These are phyloP conservation scores for Zygothrica quintamaculata DNA, from an alignment of 2,888 invertebrate genomes.

Conservation along the genomic window DNA sequence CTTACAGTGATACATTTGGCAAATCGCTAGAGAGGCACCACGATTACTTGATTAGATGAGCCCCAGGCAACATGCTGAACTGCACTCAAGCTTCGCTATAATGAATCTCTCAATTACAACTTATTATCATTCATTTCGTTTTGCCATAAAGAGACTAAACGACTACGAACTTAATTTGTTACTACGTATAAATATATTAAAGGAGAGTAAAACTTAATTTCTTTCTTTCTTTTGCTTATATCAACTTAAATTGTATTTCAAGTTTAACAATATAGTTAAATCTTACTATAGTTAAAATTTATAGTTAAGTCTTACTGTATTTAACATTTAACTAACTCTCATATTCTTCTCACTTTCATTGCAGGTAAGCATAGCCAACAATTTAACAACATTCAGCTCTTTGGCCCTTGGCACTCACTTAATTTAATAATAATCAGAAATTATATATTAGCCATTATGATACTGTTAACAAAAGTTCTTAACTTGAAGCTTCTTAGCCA, in stretches of 20 bases:
- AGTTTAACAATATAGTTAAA: too few relatives aligned
- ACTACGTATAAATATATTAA: too few relatives aligned
- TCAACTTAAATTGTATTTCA: too few relatives aligned
- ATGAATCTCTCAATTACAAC: not conserved
- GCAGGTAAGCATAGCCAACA: slow-evolving; percentile 54
- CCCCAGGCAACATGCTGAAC: slow-evolving; percentile 20
- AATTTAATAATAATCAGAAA: slow-evolving; percentile 69
- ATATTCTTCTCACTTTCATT: slow-evolving; percentile 22
- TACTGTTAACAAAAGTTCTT: slow-evolving; percentile 38
- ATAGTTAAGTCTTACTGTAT: not conserved
- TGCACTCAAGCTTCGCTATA: slow-evolving; percentile 1
- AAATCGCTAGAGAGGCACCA: slow-evolving; percentile 57
- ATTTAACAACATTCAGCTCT: slow-evolving; percentile 4
- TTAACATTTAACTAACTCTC: not conserved
- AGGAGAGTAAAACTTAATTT: too few relatives aligned
- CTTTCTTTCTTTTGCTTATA: too few relatives aligned
- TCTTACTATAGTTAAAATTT: too few relatives aligned
- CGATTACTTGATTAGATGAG: slow-evolving; percentile 56
- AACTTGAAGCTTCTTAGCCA: slow-evolving; percentile 16
- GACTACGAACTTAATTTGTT: too few relatives aligned
- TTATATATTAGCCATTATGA: slow-evolving; percentile 44
- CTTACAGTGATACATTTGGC: slow-evolving; percentile 60
- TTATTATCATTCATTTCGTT: not conserved
- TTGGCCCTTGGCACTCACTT: slow-evolving; percentile 42
- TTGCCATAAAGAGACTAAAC: too few relatives aligned